Evolutionary conservation across 2,888 invertebrate species (phyloP), one percentile per base, ranked within the genome.

Genomic region (Ectemnius lituratus): DNA sequence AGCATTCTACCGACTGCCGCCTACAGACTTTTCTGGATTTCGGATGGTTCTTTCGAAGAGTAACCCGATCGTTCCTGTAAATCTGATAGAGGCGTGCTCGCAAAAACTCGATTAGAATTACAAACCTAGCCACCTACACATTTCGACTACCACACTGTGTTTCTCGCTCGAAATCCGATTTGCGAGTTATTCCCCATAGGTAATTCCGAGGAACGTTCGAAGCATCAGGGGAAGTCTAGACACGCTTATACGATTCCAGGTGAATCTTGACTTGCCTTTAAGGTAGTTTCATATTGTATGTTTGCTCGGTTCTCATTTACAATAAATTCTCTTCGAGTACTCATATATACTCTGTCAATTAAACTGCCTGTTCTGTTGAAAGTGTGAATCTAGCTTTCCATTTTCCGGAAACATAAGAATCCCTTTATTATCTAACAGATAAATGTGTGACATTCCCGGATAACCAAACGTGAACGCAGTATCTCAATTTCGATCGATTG

Each of bases 91-190:
- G 45, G 18, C 13, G 14, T 37, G 47, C 23, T 23, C 1, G 23
- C 58, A 72, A 68, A 71, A 73, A 73, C 20, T n/a, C 45, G 58
- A 79, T 78, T 78, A 67, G 72, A 70, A 67, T 79, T 68, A 52
- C 72, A 75, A 79, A 56, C 70, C 27, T n/a, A 4, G 45, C 20
- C 20, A 16, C 60, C 49, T 13, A 28, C 56, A 59, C 47, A 57
- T 67, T 27, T 60, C 57, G 52, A 2, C 27, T n/a, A 23, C 37
- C 56, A 65, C 37, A 37, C 37, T 37, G 37, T 6, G 37, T 11
- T 37, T 37, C 37, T 37, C 49, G 49, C 60, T 62, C 45, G 16
- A 62, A 62, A 76, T 68, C 61, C 62, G 69, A 47, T 74, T 56
- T 68, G 57, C 49, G 23, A 63, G 58, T 11, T 62, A 63, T 57